Evolutionary conservation across 2,797 vertebrate species (phyloP).

Genomic region (Chanos chanos): DNA sequence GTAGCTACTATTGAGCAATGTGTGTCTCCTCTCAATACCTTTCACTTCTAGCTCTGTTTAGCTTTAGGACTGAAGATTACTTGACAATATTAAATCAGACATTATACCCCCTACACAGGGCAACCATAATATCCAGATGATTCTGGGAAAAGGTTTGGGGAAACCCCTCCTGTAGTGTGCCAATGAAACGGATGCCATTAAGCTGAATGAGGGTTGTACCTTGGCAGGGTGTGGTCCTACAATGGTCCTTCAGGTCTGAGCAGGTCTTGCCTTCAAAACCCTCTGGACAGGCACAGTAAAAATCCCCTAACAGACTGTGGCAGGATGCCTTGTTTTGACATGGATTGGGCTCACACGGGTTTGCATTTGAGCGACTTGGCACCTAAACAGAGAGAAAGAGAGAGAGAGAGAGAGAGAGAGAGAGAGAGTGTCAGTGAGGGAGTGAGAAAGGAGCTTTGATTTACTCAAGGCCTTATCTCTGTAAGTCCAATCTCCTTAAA

Average conservation of each 20-base stretch:
- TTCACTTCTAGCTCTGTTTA: too few species aligned
- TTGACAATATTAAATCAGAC: too few species aligned
- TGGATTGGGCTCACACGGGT: conserved; percentile 85
- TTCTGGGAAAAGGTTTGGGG: too few species aligned
- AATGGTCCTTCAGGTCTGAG: conserved; percentile 77
- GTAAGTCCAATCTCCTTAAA: conserved; percentile 37
- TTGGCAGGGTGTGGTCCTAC: conserved; percentile 83
- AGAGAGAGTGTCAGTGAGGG: neutral
- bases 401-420: neutral
- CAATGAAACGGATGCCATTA: too few species aligned
- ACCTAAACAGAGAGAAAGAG: conserved; percentile 46
- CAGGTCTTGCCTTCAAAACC: conserved; percentile 90
- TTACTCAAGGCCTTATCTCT: conserved; percentile 30
- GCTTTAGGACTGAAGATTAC: too few species aligned
- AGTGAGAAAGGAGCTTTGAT: conserved; percentile 34
- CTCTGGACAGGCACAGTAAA: conserved; percentile 92
- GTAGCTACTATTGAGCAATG: too few species aligned
- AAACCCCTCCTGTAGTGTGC: too few species aligned
- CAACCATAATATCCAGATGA: too few species aligned
- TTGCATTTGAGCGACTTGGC: conserved; percentile 48
- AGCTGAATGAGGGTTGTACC: conserved; percentile 67
- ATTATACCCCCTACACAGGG: too few species aligned
- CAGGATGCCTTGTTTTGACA: conserved; percentile 87
- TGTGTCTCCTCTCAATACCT: too few species aligned
- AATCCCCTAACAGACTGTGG: conserved; percentile 85